Base-by-base conservation (phyloP, 2,888 invertebrate species). In the Fragum whitleyi region DNA sequence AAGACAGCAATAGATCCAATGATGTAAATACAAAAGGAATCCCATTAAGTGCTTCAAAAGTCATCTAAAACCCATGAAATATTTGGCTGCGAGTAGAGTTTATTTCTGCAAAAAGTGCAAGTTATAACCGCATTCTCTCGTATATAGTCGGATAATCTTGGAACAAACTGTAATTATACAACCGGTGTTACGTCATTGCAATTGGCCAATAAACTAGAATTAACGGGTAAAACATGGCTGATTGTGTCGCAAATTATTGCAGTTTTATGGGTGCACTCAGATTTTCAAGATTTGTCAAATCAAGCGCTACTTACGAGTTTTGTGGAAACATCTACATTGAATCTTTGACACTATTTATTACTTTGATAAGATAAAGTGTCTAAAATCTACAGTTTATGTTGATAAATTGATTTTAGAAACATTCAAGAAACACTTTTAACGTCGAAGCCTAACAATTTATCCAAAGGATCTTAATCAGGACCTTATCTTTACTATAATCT, bases 191-290 rank as follows among this genome's bases (percentile, higher is more conserved):
- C 42, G 14, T 65, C 65, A 65, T 26, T 16, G 36, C 42, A 36
- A 65, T 65, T 65, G 42, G 36, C 65, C 42, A 65, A 65, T 42
- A 65, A 65, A 62, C 39, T 21, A 65, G 42, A 39, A 65, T 42
- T 42, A 42, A 11, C 19, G 11, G 29, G 19, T n/a, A 23, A 32
- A 32, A 61, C 61, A 61, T 61, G 32, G 61, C 16, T 16, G 16
- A 23, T 23, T 23, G 28, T 26, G 59, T 26, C 59, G 5, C n/a
- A 53, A 16, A 28, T 59, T 59, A 59, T 26, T 16, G 26, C 59
- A 59, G 11, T 59, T 28, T 14, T 59, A 59, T 59, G 59, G 59
- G 26, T 59, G 59, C 59, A 26, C n/a, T 53, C 6, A 3, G 3
- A 21, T n/a, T 53, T 53, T 53, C 47, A 36, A 36, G 32, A 36